A percentile compares a stretch with the other conserved stretches of the same genome.
phyloP scores from a whole-genome alignment of 2,797 vertebrate genomes.

The Rhadinocentrus ornatus region DNA sequence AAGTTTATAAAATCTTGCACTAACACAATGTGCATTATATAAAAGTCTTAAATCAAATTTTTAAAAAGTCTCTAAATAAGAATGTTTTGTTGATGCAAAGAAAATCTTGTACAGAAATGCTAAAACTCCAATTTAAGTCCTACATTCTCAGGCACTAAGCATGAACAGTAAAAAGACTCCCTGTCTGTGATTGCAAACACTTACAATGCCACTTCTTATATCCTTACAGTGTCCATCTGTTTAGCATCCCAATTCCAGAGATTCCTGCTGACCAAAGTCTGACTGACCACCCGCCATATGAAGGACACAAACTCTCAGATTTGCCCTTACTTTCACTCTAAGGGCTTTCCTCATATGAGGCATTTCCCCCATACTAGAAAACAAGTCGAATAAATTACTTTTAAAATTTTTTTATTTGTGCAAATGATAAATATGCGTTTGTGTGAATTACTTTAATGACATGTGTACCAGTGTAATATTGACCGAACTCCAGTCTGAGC shows the following conservation, averaged over 20 bases:
- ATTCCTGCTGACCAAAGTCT: slow-evolving; percentile 56
- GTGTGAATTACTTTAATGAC: slow-evolving; percentile 39
- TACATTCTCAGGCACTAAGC: neutral
- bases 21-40: neutral
- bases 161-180: slow-evolving; percentile 24
- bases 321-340: slow-evolving; percentile 39
- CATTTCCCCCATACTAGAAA: neutral
- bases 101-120: neutral
- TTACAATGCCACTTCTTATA: slow-evolving; percentile 52
- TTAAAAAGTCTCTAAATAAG: neutral
- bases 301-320: slow-evolving; percentile 22
- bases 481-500: slow-evolving; percentile 40
- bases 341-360: neutral
- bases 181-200: slow-evolving; percentile 34
- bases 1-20: neutral
- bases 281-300: slow-evolving; percentile 45
- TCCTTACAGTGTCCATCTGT: slow-evolving; percentile 57
- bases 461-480: slow-evolving; percentile 56
- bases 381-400: neutral
- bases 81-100: neutral
- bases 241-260: slow-evolving; percentile 43
- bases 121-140: slow-evolving; percentile 40
- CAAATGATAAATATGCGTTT: neutral
- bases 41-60: neutral
- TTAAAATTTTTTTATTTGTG: slow-evolving; percentile 9